Evolutionary conservation across 1,140 invertebrate genomes (phyloP).

Genomic region (Neomicropteryx cornuta): DNA sequence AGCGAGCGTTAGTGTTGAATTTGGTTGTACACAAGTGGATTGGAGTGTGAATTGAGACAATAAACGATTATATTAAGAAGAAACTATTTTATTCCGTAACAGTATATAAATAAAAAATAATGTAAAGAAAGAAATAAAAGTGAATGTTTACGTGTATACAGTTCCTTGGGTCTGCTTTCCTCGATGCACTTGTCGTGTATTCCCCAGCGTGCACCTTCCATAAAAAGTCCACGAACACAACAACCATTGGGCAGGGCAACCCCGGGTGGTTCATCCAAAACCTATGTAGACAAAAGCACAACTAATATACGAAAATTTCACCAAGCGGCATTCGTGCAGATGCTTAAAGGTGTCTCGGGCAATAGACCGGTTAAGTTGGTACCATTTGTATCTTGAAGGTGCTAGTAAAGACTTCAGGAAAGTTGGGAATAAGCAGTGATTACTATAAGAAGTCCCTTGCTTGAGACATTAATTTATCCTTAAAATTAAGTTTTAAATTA

Average conservation of each 20-base stretch:
- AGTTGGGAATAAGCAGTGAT: too few relatives aligned
- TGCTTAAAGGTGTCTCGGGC: background rate
- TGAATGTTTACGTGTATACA: conserved; percentile 42
- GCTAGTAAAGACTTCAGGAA: too few relatives aligned
- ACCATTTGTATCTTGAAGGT: conserved; percentile 24
- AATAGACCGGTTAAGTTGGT: conserved; percentile 11
- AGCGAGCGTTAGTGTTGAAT: too few relatives aligned
- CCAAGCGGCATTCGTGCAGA: too few relatives aligned
- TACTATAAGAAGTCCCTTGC: too few relatives aligned
- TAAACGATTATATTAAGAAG: too few relatives aligned
- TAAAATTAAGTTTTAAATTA: too few relatives aligned
- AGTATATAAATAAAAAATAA: too few relatives aligned
- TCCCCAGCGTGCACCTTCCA: conserved; percentile 67
- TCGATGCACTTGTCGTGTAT: conserved; percentile 29
- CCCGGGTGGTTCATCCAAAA: conserved; percentile 31
- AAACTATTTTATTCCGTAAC: too few relatives aligned
- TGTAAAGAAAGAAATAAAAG: background rate
- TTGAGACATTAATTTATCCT: too few relatives aligned
- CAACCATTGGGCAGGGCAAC: conserved; percentile 52
- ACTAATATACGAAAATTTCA: conserved; percentile 5
- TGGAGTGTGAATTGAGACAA: too few relatives aligned
- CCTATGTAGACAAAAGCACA: conserved; percentile 22
- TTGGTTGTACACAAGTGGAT: too few relatives aligned
- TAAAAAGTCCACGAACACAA: conserved; percentile 57
- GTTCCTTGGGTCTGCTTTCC: conserved; percentile 51